phyloP scores from a whole-genome alignment of 2,113 vertebrate genomes.

The Aythya baeri region DNA sequence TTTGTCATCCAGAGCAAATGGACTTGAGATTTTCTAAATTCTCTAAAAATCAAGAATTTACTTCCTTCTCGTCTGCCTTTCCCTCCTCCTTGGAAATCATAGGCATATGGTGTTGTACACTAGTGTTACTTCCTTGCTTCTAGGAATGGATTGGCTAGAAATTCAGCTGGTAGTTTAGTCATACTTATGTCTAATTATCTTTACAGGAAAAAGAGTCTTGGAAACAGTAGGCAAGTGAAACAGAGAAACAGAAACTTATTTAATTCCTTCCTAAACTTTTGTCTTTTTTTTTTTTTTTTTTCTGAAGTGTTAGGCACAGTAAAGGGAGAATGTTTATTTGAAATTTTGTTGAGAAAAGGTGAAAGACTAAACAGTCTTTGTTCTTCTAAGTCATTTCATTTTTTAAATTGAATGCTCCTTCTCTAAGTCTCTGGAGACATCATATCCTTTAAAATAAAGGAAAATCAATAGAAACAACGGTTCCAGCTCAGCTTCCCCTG shows the following conservation, averaged over 20 bases:
- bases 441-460: neutral
- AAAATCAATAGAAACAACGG: conserved; percentile 30
- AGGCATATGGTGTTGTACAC: neutral
- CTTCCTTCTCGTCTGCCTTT: neutral
- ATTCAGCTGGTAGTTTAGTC: neutral
- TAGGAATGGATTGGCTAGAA: neutral
- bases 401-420: neutral
- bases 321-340: neutral
- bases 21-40: neutral
- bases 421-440: neutral
- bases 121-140: neutral
- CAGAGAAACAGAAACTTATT: neutral
- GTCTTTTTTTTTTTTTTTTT: neutral
- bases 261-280: neutral
- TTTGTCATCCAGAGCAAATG: neutral
- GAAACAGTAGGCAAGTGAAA: neutral
- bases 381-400: neutral
- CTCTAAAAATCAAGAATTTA: neutral
- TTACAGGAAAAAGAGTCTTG: neutral
- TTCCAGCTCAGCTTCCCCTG: conserved; percentile 32
- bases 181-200: neutral
- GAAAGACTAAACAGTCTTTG: neutral
- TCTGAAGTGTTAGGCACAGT: neutral
- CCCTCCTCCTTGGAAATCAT: neutral
- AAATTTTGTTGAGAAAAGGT: neutral